Evolutionary conservation across 92 coral and sea anemone genomes (phyloP).

Genomic region (Parazoanthus swiftii): DNA sequence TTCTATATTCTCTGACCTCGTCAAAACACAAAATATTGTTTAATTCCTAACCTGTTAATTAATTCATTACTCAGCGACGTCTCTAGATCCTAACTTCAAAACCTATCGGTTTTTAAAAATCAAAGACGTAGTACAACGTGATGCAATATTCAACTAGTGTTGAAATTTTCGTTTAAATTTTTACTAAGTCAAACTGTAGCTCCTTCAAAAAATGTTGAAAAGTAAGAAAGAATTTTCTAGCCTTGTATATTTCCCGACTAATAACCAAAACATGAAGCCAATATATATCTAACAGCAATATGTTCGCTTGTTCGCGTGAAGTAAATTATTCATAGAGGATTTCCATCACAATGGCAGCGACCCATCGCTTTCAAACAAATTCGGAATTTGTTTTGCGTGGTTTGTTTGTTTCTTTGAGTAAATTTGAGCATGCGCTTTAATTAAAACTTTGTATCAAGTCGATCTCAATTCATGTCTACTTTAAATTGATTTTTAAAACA

Average conservation of each 20-base stretch:
- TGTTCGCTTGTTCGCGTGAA: not conserved
- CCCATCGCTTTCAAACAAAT: not conserved
- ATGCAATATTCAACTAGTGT: too few species aligned
- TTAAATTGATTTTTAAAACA: too few species aligned
- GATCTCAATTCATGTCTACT: not conserved
- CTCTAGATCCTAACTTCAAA: not conserved
- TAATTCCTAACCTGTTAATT: too few species aligned
- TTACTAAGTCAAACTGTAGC: not conserved
- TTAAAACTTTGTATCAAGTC: too few species aligned
- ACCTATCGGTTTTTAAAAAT: not conserved
- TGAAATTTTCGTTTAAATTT: too few species aligned
- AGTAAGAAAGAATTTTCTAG: not conserved
- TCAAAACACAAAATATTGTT: not conserved
- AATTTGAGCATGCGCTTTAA: not conserved
- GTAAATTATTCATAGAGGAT: constrained; percentile 9
- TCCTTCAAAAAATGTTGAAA: not conserved
- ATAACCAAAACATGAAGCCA: not conserved
- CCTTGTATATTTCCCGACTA: not conserved
- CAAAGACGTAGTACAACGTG: not conserved
- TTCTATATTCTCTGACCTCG: not conserved
- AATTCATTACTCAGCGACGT: not conserved
- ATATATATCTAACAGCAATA: not conserved
- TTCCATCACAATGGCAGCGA: not conserved
- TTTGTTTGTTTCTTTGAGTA: not conserved
- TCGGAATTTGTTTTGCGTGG: not conserved